A percentile compares a stretch with the other conserved stretches of the same genome.
Evolutionary conservation across 1,140 invertebrate species (phyloP).

Genomic region (Homarus americanus): DNA sequence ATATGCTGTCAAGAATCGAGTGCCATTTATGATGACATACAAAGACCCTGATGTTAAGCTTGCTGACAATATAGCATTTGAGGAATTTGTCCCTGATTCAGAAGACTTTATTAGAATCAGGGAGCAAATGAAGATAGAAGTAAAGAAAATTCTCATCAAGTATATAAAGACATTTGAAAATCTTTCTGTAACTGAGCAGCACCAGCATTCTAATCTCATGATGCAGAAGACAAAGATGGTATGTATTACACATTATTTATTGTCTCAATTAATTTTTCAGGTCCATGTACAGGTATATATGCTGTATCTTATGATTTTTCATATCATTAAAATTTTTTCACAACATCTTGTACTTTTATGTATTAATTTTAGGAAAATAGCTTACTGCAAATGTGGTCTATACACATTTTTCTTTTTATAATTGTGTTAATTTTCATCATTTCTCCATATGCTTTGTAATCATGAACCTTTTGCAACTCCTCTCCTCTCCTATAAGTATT

Average conservation of each 20-base stretch:
- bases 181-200: conserved; percentile 18
- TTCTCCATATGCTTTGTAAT: no score
- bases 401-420: no score
- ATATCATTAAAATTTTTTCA: no score
- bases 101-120: conserved; percentile 49
- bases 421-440: no score
- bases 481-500: no score
- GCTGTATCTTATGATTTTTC: no score
- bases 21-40: conserved; percentile 40
- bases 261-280: no score
- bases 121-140: conserved; percentile 62
- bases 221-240: conserved; percentile 40
- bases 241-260: neutral
- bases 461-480: no score
- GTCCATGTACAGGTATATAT: no score
- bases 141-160: conserved; percentile 47
- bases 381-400: no score
- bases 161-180: conserved; percentile 10
- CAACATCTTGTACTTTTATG: no score
- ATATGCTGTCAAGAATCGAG: conserved; percentile 41
- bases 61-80: conserved; percentile 53
- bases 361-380: no score
- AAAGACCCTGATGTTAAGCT: conserved; percentile 18
- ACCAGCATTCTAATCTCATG: conserved; percentile 25
- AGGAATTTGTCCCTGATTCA: conserved; percentile 62